A percentile compares a stretch with the other conserved stretches of the same genome.
Evolutionary conservation across 2,113 vertebrate genomes (phyloP).

Genomic region (Oryzias javanicus): DNA sequence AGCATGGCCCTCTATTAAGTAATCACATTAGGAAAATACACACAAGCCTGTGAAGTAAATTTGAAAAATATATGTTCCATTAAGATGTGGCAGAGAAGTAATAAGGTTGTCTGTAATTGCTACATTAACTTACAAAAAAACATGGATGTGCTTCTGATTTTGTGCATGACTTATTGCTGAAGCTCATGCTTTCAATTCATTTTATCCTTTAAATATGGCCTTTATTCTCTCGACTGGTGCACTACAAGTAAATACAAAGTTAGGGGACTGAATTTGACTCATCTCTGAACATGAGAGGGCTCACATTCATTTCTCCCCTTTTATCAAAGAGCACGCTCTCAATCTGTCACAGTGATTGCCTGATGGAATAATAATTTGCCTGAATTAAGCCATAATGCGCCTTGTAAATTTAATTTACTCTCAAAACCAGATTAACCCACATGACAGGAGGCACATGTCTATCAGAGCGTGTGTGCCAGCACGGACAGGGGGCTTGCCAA

Average conservation of each 20-base stretch:
- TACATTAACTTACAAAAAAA: not conserved
- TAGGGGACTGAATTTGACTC: slow-evolving; percentile 41
- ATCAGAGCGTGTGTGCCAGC: slow-evolving; percentile 17
- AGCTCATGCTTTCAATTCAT: not conserved
- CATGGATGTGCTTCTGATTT: not conserved
- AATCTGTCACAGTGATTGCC: slow-evolving; percentile 64
- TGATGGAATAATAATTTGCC: slow-evolving; percentile 60
- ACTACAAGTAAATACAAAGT: slow-evolving; percentile 18
- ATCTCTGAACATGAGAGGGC: slow-evolving; percentile 42
- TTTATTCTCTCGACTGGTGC: too few species aligned
- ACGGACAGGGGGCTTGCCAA: slow-evolving; percentile 41
- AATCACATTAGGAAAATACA: slow-evolving; percentile 42
- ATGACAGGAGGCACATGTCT: slow-evolving; percentile 43
- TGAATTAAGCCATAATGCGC: slow-evolving; percentile 63
- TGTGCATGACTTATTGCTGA: not conserved
- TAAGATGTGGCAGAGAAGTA: slow-evolving; percentile 35
- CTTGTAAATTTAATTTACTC: slow-evolving; percentile 63
- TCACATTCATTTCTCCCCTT: slow-evolving; percentile 12
- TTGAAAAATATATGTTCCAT: slow-evolving; percentile 26
- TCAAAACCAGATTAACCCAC: slow-evolving; percentile 66
- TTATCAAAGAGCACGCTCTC: slow-evolving; percentile 51
- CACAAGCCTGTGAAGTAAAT: slow-evolving; percentile 35
- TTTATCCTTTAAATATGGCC: not conserved
- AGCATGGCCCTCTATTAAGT: slow-evolving; percentile 52
- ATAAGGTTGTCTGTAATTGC: slow-evolving; percentile 34